Conservation (phyloP, 2,797 vertebrate species). For the Sus cebifrons region DNA sequence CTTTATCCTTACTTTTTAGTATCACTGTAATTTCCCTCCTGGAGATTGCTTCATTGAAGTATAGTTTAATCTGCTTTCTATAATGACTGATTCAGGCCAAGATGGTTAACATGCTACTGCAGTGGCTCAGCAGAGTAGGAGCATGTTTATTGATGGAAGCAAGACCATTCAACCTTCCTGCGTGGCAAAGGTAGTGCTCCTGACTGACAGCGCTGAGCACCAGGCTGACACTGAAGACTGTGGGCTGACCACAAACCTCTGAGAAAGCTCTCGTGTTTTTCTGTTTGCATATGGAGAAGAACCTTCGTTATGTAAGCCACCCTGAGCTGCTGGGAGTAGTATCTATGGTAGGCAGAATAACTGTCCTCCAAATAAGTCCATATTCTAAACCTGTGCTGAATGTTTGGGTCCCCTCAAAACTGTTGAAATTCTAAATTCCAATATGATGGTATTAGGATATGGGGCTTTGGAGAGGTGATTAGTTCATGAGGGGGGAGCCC, state of each 20-base stretch:
- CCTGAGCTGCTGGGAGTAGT: neutral
- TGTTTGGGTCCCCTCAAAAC: neutral
- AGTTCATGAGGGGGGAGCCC: neutral
- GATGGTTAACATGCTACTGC: neutral
- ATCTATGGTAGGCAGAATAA: neutral
- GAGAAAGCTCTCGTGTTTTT: neutral
- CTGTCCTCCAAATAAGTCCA: too few relatives aligned
- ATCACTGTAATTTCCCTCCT: constrained; percentile 66
- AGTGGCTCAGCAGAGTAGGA: neutral
- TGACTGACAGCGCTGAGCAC: neutral
- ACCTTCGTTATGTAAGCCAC: neutral
- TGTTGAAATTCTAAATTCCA: neutral
- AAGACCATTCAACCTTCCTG: neutral
- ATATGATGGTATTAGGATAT: neutral
- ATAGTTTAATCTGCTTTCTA: constrained; percentile 65
- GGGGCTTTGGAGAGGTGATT: neutral
- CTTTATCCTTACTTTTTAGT: constrained; percentile 70
- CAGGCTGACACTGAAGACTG: neutral
- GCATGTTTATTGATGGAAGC: neutral
- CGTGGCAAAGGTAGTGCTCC: neutral
- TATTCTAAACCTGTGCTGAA: neutral
- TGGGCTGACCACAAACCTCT: neutral
- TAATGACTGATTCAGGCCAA: constrained; percentile 53
- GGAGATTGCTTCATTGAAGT: constrained; percentile 68
- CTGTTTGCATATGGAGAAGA: neutral